Base-by-base conservation (phyloP, 2,113 vertebrate species). In the Esox niger region DNA sequence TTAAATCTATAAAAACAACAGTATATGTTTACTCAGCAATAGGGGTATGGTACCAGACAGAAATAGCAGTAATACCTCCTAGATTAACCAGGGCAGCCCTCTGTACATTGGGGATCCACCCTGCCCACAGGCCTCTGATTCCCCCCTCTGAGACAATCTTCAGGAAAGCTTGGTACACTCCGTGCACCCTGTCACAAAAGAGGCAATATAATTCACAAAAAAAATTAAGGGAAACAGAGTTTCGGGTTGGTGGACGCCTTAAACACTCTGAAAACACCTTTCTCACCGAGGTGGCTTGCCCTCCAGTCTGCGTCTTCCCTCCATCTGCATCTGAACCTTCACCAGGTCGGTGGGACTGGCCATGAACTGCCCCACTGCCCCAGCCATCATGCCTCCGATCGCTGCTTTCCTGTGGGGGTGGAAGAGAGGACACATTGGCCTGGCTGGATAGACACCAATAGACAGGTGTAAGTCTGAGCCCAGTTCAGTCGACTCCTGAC, bases 271-370 rank as follows among this genome's bases (percentile, higher is more conserved):
- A 20, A n/a, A 26, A n/a, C 47, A 54, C 49, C 38, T n/a, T 29
- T 75, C 92, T 32, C n/a, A 94, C 93, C 94, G 78, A 57, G 90
- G 74, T 0, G 93, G 89, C 67, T 95, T 94, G 62, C 93, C 94
- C 84, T 95, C 93, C 30, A 95, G 66, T 70, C 86, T 87, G 54
- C 92, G 84, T 70, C 77, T 92, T 1, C 94, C 94, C 81, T 95
- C 94, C 93, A 94, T 95, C 68, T 95, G 93, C 94, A 95, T 94
- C 82, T 95, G 94, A 31, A 95, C 92, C 74, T 95, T 94, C 58
- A 95, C 92, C 74, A 95, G 87, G 68, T 95, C 94, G 9, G 94
- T 82, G 0, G 94, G 94, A 65, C 93, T 95, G 70, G 93, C 93
- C 0, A 95, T 82, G 85, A 95, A 95, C 78, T 95, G 94, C 11